phyloP scores from a whole-genome alignment of 1,140 invertebrate genomes.

The Pteromalus puparum region DNA sequence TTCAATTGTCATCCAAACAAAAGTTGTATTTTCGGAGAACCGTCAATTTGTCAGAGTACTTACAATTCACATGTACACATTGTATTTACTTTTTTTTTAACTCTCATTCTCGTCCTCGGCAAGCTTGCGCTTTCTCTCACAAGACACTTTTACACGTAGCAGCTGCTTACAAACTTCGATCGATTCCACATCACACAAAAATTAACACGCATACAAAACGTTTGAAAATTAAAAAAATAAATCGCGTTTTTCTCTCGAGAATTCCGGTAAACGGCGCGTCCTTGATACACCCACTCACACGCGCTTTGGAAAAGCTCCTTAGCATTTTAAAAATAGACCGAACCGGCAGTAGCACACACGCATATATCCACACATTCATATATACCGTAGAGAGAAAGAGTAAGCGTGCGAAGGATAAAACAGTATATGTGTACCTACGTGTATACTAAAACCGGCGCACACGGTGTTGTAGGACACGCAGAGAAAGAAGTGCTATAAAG shows the following conservation, averaged over 20 bases:
- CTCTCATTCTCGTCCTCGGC: background rate
- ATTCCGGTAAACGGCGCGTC: constrained; percentile 8
- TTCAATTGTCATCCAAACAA: too few relatives aligned
- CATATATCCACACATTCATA: background rate
- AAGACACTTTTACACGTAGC: background rate
- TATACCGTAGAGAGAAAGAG: background rate
- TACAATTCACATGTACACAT: background rate
- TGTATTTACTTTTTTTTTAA: background rate
- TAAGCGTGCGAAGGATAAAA: constrained; percentile 13
- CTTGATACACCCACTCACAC: background rate
- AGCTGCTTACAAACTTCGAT: background rate
- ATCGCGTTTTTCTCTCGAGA: background rate
- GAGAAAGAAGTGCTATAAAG: background rate
- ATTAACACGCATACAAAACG: too few relatives aligned
- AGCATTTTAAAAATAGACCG: constrained; percentile 34
- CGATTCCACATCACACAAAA: background rate
- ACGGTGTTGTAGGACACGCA: constrained; percentile 1
- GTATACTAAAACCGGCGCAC: background rate
- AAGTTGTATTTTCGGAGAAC: background rate
- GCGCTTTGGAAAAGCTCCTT: constrained; percentile 33
- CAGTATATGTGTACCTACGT: background rate
- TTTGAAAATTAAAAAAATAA: background rate
- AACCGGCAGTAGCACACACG: background rate
- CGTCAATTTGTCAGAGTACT: background rate
- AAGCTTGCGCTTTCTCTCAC: constrained; percentile 20